phyloP scores from a whole-genome alignment of 2,888 invertebrate genomes.

The Drosophila neonasuta region DNA sequence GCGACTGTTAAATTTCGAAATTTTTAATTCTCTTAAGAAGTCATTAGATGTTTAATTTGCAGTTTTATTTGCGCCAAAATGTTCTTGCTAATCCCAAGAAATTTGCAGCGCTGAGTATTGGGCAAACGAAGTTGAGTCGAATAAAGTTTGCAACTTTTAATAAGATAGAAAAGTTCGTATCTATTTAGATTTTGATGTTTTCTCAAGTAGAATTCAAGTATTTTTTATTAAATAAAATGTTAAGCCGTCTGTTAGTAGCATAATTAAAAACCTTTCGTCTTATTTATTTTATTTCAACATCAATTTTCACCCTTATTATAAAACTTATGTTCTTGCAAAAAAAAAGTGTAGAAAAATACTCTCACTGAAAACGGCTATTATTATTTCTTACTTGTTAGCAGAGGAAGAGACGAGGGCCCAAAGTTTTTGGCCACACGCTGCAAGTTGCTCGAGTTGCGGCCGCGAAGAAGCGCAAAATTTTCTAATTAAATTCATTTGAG shows the following conservation, averaged over 20 bases:
- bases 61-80: background rate
- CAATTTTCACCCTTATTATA: slow-evolving; percentile 29
- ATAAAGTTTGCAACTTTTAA: background rate
- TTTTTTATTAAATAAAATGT: background rate
- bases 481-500: slow-evolving; percentile 80
- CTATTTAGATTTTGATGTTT: background rate
- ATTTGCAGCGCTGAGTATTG: background rate
- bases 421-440: slow-evolving; percentile 57
- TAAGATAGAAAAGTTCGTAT: background rate
- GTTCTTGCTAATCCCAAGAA: background rate
- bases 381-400: slow-evolving; percentile 50
- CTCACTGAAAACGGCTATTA: slow-evolving; percentile 59
- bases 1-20: background rate
- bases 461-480: slow-evolving; percentile 70
- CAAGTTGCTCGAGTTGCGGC: slow-evolving; percentile 46
- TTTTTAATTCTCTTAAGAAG: background rate
- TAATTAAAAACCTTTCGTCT: slow-evolving; percentile 50
- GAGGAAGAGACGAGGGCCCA: background rate
- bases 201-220: background rate
- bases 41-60: background rate
- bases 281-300: slow-evolving; percentile 11
- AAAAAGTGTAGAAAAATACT: slow-evolving; percentile 73
- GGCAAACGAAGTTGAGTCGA: background rate
- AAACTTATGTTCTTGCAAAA: slow-evolving; percentile 42
- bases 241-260: slow-evolving; percentile 13